Evolutionary conservation across 2,888 invertebrate genomes (phyloP).

Genomic region (Alloscopus bannaensis): DNA sequence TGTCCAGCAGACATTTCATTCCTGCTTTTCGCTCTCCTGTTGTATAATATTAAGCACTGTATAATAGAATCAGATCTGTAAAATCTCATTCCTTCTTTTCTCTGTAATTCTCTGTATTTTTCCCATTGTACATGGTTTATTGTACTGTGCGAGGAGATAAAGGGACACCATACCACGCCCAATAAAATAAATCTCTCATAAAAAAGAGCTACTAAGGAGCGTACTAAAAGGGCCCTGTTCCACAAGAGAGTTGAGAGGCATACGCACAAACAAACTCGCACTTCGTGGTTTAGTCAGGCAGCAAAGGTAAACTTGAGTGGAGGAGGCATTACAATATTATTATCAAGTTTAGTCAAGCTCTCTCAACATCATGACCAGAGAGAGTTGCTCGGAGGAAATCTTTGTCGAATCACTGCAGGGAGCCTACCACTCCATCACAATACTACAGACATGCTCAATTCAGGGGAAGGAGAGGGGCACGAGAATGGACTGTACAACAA

Average conservation of each 20-base stretch:
- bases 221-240: conserved; percentile 8
- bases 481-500: too few relatives aligned
- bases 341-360: conserved; percentile 6
- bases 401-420: conserved; percentile 33
- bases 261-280: conserved; percentile 24
- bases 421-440: background rate
- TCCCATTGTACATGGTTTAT: conserved; percentile 27
- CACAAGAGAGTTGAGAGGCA: background rate
- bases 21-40: background rate
- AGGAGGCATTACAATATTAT: conserved; percentile 47
- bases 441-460: conserved; percentile 23
- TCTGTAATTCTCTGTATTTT: conserved; percentile 8
- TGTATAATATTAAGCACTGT: conserved; percentile 18
- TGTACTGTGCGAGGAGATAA: conserved; percentile 30
- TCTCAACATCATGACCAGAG: conserved; percentile 11
- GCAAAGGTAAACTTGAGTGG: conserved; percentile 37
- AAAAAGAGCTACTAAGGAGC: conserved; percentile 33
- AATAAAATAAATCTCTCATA: conserved; percentile 59
- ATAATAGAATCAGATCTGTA: conserved; percentile 31
- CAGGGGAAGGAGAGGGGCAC: too few relatives aligned
- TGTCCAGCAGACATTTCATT: conserved; percentile 28
- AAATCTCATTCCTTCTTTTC: conserved; percentile 2
- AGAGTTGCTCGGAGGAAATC: conserved; percentile 28
- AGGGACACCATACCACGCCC: conserved; percentile 58
- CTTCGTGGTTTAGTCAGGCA: conserved; percentile 3